Evolutionary conservation across 2,888 invertebrate genomes (phyloP).

Genomic region (Chrysotoxum bicinctum): DNA sequence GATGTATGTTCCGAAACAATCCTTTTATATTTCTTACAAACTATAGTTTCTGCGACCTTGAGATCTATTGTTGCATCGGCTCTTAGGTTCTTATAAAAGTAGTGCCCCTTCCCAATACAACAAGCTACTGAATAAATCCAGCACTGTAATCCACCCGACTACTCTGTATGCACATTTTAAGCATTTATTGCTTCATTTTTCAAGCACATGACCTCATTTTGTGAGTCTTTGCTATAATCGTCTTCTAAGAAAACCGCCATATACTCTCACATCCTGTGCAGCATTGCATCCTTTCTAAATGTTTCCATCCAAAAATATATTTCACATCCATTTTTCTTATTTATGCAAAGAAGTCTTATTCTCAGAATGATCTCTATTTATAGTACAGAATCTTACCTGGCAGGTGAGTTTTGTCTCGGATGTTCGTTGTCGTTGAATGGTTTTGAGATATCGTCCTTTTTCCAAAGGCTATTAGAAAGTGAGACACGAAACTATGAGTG

Average conservation of each 20-base stretch:
- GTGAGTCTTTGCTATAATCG: conserved; percentile 26
- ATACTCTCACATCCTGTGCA: background rate
- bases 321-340: conserved; percentile 16
- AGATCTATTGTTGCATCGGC: no score
- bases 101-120: no score
- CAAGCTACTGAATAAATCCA: background rate
- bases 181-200: conserved; percentile 1
- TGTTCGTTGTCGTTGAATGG: background rate
- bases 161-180: background rate
- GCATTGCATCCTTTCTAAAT: background rate
- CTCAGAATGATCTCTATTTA: conserved; percentile 3
- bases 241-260: background rate
- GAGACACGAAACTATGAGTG: background rate
- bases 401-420: background rate
- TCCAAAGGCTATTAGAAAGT: background rate
- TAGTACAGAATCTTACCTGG: conserved; percentile 9
- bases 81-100: no score
- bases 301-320: conserved; percentile 8
- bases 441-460: background rate
- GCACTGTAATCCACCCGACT: background rate
- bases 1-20: no score
- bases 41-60: no score
- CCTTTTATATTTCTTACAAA: no score
- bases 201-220: conserved; percentile 42
- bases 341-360: conserved; percentile 20